Evolutionary conservation across 2,113 vertebrate species (phyloP).

Genomic region (human (Homo sapiens)): GRCh38 chr18:26407001-26407500

Average conservation of each 20-base stretch:
- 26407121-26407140: not conserved
- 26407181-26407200: not conserved
- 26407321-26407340: no score
- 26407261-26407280: not conserved
- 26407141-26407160: not conserved
- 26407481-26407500: not conserved
- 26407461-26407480: slow-evolving; percentile 50
- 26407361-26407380: not conserved
- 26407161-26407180: not conserved
- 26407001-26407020: accelerated
- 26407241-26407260: not conserved
- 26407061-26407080: not conserved
- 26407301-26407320: not conserved
- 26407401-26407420: not conserved
- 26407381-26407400: not conserved
- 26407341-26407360: no score
- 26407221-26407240: not conserved
- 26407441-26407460: not conserved
- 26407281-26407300: not conserved
- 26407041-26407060: not conserved
- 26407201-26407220: not conserved
- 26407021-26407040: no score
- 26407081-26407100: not conserved
- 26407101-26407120: not conserved
- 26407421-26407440: not conserved